Base-by-base conservation (phyloP, 37 sponge, comb jelly and placozoan species). In the Theonella swinhoei region DNA sequence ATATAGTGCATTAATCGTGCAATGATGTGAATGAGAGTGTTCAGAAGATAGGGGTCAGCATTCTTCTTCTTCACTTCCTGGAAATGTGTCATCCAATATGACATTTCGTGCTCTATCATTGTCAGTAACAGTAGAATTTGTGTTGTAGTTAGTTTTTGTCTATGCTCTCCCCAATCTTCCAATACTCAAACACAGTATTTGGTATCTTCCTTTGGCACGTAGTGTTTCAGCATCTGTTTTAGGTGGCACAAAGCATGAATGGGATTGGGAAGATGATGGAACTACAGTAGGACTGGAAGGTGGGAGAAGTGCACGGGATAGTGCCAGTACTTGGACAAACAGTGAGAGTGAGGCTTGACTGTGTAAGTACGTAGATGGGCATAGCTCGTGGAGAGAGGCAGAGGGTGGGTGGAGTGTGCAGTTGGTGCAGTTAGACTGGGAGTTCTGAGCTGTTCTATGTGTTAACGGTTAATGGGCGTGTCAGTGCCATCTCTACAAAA, bases 181-280 rank as follows among this genome's bases (percentile, higher is more conserved):
- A 59, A 76, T 7, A 76, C 34, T 59, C 62, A 4, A 29, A 76
- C 62, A 28, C 77, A 76, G 61, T 76, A 76, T 30, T 42, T 17
- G 7, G 58, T 76, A 28, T 76, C 77, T 35, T 35, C 14, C 74
- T 23, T 9, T 39, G 74, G 39, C 36, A 8, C 36, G 31, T 30
- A 3, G 9, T 35, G 36, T 70, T 35, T 34, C 39, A 36, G 31
- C 8, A 14, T 70, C 7, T 5, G 39, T 29, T 9, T 36, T 36
- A 37, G 8, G 72, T 24, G 39, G 39, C 9, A 9, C 72, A 29
- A 70, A 70, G 14, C n/a, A n/a, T n/a, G n/a, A n/a, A n/a, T n/a
- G n/a, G n/a, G n/a, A n/a, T n/a, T n/a, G n/a, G n/a, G n/a, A n/a
- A n/a, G n/a, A n/a, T n/a, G n/a, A n/a, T n/a, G n/a, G n/a, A n/a